A percentile compares a stretch with the other conserved stretches of the same genome.
Conservation (phyloP, 2,113 vertebrate species). For the Indicator maculatus region DNA sequence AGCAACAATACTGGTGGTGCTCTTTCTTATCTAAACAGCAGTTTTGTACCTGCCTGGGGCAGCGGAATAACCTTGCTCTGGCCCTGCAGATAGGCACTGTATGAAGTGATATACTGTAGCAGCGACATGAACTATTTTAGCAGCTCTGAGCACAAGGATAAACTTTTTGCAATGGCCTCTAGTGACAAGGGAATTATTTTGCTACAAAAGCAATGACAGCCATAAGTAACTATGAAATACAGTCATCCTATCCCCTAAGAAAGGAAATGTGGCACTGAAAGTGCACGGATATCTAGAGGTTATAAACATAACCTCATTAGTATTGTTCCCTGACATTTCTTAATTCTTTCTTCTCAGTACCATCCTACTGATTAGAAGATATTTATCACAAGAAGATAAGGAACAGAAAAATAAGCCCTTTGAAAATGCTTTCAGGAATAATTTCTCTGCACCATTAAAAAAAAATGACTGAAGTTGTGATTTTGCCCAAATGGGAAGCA, state of each 20-base stretch:
- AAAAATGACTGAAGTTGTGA: neutral
- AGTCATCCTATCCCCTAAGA: neutral
- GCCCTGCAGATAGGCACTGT: neutral
- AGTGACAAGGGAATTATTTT: neutral
- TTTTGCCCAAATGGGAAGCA: neutral
- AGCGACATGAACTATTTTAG: neutral
- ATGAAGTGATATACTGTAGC: neutral
- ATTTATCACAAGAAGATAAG: neutral
- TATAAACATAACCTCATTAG: neutral
- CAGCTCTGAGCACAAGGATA: neutral
- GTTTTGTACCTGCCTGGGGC: slow-evolving; percentile 28
- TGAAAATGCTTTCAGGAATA: neutral
- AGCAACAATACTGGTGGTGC: neutral
- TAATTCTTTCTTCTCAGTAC: neutral
- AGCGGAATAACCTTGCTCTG: slow-evolving; percentile 8
- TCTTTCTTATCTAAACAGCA: neutral
- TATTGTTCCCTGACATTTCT: neutral
- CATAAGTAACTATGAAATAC: neutral
- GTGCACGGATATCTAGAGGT: neutral
- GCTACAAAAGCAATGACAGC: neutral
- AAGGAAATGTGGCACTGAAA: neutral
- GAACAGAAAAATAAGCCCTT: neutral
- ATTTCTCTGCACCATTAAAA: neutral
- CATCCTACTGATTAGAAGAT: neutral
- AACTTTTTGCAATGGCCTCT: neutral